Evolutionary conservation across 1,140 invertebrate species (phyloP), one percentile per base, ranked within the genome.

Genomic region (Procambarus clarkii): DNA sequence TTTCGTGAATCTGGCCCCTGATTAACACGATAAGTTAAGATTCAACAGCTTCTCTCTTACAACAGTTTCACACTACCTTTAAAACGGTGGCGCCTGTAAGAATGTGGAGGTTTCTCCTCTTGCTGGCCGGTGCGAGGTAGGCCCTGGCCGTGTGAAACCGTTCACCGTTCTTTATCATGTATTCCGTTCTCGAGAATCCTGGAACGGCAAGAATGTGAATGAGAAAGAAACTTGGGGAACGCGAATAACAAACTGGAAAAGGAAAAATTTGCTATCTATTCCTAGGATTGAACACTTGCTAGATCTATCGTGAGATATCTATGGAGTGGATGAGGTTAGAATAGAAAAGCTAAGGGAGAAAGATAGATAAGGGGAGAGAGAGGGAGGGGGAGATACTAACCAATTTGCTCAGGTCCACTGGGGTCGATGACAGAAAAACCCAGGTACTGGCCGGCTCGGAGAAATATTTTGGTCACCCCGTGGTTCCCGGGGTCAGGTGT

Each of bases 381-480:
- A 81, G 48, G 8, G 34, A 34, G 34, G 24, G 21, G 46, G 24
- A 81, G 4, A 58, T 9, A 74, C 87, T 81, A 46, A 88, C 87
- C 87, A 13, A 88, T 88, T 64, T 88, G 87, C 9, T 81, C 87
- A 8, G 87, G 87, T 8, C 87, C 87, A n/a, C 64, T 88, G 1
- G 87, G 87, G 60, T 88, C 87, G 45, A 88, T 74, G 45, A 71
- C 71, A 3, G 45, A 45, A 11, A 50, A 88, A 46, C 87, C 87
- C 45, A 88, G 64, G 13, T 88, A 46, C n/a, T 74, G 79, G 21
- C 87, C 87, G 18, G 87, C 87, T 45, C 13, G 44, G 18, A 81
- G 78, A 78, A 88, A 88, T 45, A 44, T 60, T 4, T 18, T 24
- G 45, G 87, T 88, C 60, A 82, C 69, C 21, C 44, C 18, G 8